Base-by-base conservation (phyloP, 2,797 vertebrate genomes). In the Tamandua tetradactyla region DNA sequence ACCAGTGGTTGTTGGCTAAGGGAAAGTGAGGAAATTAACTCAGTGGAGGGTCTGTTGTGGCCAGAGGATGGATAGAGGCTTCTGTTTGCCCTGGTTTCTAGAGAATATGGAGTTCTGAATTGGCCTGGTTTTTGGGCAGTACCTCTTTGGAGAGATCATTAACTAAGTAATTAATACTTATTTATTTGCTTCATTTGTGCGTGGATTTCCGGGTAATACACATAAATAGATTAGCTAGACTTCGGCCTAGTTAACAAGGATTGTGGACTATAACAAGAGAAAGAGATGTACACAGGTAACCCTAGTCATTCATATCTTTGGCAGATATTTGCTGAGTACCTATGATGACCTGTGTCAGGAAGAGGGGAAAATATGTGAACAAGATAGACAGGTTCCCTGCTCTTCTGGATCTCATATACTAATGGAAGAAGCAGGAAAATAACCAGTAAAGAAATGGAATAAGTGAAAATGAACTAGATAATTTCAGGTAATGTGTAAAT, bases 171-270 rank as follows among this genome's bases (percentile, higher is more conserved):
- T 94, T 83, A 94, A 37, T n/a, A 84, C 85, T 94, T 89, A 87
- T 52, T 61, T 95, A 79, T 68, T 96, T 95, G 89, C 64, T 94
- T 93, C 44, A 52, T 55, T 93, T 96, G 85, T 92, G 85, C 66
- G 93, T 93, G 85, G 37, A 62, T 90, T 95, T 95, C 85, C 61
- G 49, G 94, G 40, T 86, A 88, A 80, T 83, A 47, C 75, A 72
- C 11, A 52, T 32, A 82, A 59, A 84, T 72, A 91, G 84, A 82
- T 91, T 78, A 95, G 49, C 69, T 37, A 95, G 89, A 96, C 71
- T 92, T 97, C 94, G 85, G 69, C 72, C 81, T 89, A 44, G 37
- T 88, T 35, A 61, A 66, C 55, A 74, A 78, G 79, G 83, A 94
- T 47, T 92, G 90, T 96, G 93, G 86, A 95, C 81, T 92, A 82